A percentile compares a stretch with the other conserved stretches of the same genome.
phyloP scores from a whole-genome alignment of 1,140 invertebrate genomes.

The Zaprionus ornatus region DNA sequence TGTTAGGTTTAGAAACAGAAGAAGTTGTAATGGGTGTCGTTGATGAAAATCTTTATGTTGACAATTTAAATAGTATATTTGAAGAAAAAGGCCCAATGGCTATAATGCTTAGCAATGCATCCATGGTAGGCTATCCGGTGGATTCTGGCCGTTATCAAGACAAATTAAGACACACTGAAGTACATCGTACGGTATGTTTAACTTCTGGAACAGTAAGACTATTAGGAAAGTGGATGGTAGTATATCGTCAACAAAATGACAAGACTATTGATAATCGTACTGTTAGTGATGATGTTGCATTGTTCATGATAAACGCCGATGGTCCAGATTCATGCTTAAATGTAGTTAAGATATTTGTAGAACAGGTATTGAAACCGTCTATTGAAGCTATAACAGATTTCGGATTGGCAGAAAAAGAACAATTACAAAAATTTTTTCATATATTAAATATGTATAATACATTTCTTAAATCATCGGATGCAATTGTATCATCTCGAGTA shows the following conservation, averaged over 20 bases:
- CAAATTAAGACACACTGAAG: constrained; percentile 70
- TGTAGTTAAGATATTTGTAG: constrained; percentile 84
- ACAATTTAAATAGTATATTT: constrained; percentile 86
- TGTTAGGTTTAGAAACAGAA: constrained; percentile 85
- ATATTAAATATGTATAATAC: constrained; percentile 85
- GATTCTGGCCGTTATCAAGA: constrained; percentile 85
- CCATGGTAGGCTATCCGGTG: constrained; percentile 80
- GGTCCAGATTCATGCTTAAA: constrained; percentile 79
- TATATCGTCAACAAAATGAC: constrained; percentile 84
- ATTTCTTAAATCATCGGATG: constrained; percentile 79
- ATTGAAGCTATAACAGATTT: constrained; percentile 84
- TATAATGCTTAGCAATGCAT: constrained; percentile 85
- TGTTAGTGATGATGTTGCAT: constrained; percentile 84
- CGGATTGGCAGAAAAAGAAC: constrained; percentile 85
- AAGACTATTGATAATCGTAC: constrained; percentile 85
- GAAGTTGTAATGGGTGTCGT: constrained; percentile 87
- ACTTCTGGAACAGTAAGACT: constrained; percentile 84
- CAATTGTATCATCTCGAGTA: constrained; percentile 51
- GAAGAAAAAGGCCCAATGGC: constrained; percentile 84
- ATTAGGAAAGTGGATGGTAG: constrained; percentile 85
- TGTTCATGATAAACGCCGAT: constrained; percentile 83
- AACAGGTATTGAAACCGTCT: constrained; percentile 84
- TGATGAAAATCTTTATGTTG: constrained; percentile 86
- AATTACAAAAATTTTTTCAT: constrained; percentile 85
- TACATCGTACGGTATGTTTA: constrained; percentile 85